These are phyloP conservation scores for Dermolepida albohirtum DNA, from an alignment of 2,888 invertebrate species.

Conservation along the genomic window DNA sequence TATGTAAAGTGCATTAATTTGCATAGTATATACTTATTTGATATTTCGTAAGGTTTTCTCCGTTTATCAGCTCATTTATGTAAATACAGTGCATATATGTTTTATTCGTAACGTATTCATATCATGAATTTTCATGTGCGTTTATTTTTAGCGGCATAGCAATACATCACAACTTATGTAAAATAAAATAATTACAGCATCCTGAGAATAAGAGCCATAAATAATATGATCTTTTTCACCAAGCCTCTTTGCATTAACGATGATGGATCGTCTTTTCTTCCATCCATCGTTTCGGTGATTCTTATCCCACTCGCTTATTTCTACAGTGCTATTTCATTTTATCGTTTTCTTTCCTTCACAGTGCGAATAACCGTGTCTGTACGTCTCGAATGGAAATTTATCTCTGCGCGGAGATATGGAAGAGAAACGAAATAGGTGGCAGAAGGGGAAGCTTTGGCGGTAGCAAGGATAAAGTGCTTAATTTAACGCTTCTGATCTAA, in stretches of 20 bases:
- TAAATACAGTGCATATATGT: too few species aligned
- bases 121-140: too few species aligned
- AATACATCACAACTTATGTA: too few species aligned
- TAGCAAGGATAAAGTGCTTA: slow-evolving; percentile 23
- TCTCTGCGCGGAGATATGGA: slow-evolving; percentile 3
- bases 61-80: too few species aligned
- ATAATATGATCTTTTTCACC: slow-evolving; percentile 15
- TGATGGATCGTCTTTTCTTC: slow-evolving; percentile 30
- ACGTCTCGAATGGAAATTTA: slow-evolving; percentile 24
- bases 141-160: too few species aligned
- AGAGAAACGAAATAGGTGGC: slow-evolving; percentile 4
- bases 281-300: slow-evolving; percentile 26
- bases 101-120: too few species aligned
- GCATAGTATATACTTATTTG: too few species aligned
- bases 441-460: slow-evolving; percentile 5
- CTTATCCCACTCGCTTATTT: slow-evolving; percentile 11
- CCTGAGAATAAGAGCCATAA: slow-evolving; percentile 19
- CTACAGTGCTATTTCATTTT: not conserved
- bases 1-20: too few species aligned
- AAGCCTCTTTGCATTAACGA: slow-evolving; percentile 25
- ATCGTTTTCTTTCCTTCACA: not conserved
- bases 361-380: not conserved
- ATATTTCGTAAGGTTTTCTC: too few species aligned
- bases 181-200: slow-evolving; percentile 9
- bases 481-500: slow-evolving; percentile 26